Evolutionary conservation across 2,113 vertebrate species (phyloP).

Genomic region (Sinocyclocheilus maitianheensis): DNA sequence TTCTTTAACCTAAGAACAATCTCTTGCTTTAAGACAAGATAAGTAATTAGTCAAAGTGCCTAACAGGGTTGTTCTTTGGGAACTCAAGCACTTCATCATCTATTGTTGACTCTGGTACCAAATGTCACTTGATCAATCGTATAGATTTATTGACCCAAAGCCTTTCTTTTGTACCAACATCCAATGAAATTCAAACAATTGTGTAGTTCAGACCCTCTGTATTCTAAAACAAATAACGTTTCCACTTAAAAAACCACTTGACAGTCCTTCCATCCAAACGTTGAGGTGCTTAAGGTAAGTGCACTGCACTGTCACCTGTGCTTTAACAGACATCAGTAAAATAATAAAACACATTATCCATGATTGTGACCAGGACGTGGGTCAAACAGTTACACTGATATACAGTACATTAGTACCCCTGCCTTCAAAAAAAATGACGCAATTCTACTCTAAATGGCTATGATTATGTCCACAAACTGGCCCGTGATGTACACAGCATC

Average conservation of each 20-base stretch:
- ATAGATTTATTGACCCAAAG: conserved; percentile 29
- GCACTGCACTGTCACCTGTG: neutral
- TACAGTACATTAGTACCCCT: neutral
- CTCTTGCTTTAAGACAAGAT: neutral
- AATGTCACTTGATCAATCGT: conserved; percentile 3
- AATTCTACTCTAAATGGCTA: neutral
- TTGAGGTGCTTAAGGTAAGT: neutral
- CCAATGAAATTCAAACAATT: neutral
- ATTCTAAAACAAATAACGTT: neutral
- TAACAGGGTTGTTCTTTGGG: conserved; percentile 1
- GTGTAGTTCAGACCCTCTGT: neutral
- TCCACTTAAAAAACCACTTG: neutral
- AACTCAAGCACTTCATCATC: conserved; percentile 22
- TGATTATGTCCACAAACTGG: neutral
- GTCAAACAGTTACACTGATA: neutral
- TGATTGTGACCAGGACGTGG: neutral
- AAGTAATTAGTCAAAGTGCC: conserved; percentile 4
- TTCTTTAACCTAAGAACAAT: neutral
- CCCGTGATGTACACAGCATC: neutral
- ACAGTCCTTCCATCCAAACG: neutral
- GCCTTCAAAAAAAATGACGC: neutral
- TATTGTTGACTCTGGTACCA: neutral
- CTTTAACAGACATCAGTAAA: neutral
- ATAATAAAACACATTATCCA: conserved; percentile 2
- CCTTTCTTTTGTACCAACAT: neutral